Base-by-base conservation (phyloP, 64 coral and sea anemone genomes). In the Stichodactyla helianthus region DNA sequence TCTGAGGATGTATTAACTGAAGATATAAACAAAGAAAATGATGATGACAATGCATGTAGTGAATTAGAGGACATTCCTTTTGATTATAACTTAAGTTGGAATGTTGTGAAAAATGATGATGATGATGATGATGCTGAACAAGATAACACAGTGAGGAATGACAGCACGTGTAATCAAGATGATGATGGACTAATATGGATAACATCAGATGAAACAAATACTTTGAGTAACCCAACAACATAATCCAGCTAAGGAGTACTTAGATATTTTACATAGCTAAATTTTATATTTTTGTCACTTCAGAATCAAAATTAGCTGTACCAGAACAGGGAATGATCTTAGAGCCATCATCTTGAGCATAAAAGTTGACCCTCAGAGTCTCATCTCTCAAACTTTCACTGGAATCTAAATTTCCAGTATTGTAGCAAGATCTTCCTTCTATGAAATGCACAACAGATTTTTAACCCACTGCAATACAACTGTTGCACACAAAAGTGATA, bases 131-230 rank as follows among this genome's bases (percentile, higher is more conserved):
- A 81, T 18, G 55, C 20, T 61, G 54, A 18, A 4, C 10, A 77
- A 77, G 9, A 19, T 23, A 77, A 50, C 0, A 10, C 10, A 6
- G 71, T 10, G n/a, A 5, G 71, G 26, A 28, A 82, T 82, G 79
- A 82, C 79, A 8, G 18, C 11, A 1, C 20, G 50, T 52, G 17
- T 19, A 9, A 74, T 23, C 51, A 10, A 8, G 79, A 82, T 6
- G 83, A 84, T 63, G 83, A 84, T 84, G 59, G 83, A 20, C 55
- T 84, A 19, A 55, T 60, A 84, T 84, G 83, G 83, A 84, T 84
- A 74, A 11, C 68, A 0, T 27, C 68, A 27, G 68, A 74, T 26
- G 68, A 74, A 27, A 74, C 68, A 27, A 27, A 74, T 14, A 74
- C 23, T 23, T 7, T 22, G 9, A 65, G 19, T 65, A 65, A 65